A percentile compares a stretch with the other conserved stretches of the same genome.
Evolutionary conservation across 2,113 vertebrate species (phyloP).

Genomic region (Megaptera novaeangliae): DNA sequence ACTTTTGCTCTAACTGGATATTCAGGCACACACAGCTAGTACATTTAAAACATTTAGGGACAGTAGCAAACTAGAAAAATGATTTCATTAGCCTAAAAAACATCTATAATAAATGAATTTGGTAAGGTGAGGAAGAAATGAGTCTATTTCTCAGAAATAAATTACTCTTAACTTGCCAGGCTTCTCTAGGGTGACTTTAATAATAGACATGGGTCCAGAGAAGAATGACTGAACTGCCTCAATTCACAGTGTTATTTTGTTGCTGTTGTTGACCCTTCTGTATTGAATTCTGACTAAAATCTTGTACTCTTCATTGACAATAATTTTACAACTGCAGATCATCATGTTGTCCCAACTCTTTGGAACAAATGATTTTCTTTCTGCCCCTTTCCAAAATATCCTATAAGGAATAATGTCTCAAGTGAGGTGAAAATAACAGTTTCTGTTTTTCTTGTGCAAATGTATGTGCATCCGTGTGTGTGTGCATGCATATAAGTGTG

Average conservation of each 20-base stretch:
- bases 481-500: neutral
- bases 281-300: neutral
- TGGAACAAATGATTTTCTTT: neutral
- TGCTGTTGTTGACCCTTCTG: neutral
- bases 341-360: neutral
- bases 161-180: neutral
- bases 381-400: neutral
- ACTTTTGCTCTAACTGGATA: neutral
- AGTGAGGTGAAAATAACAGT: neutral
- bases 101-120: slow-evolving; percentile 12
- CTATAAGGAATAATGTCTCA: neutral
- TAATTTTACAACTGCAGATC: neutral
- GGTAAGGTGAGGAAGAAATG: neutral
- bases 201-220: neutral
- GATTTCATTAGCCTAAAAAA: neutral
- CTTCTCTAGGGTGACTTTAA: neutral
- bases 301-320: neutral
- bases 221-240: neutral
- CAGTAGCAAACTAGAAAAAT: neutral
- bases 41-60: neutral
- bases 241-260: neutral
- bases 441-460: neutral
- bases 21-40: neutral
- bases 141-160: slow-evolving; percentile 9
- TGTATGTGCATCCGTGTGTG: neutral